Evolutionary conservation across 2,113 vertebrate species (phyloP), one percentile per base, ranked within the genome.

Genomic region (Crypturellus undulatus): DNA sequence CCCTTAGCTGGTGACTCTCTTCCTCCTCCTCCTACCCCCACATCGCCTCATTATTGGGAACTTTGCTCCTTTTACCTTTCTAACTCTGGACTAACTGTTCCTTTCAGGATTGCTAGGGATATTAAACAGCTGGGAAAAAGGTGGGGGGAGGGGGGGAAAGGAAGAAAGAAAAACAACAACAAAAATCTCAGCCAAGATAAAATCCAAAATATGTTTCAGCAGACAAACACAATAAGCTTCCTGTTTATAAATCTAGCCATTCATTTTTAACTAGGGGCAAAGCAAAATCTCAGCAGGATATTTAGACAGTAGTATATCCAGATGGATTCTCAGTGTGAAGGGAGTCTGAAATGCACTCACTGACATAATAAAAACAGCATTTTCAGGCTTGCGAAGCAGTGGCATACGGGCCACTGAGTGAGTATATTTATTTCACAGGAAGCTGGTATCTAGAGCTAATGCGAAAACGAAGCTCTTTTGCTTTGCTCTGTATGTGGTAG

Each of bases 301-400:
- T 93, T 96, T 89, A 54, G 32, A 88, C 64, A 72, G 87, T 92
- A 68, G 65, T 90, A 92, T 73, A 94, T 87, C 94, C 98, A 98
- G 96, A 98, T 97, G 96, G 96, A 90, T 90, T 96, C 95, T 94
- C 97, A 97, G 97, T 96, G 89, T 97, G 97, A 96, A 69, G 79
- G 30, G 87, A 97, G 87, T 95, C 90, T 95, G 90, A 96, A 96
- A 96, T 92, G 93, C 96, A 94, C 68, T 96, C 84, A 90, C 85
- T 73, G 87, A 96, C 89, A 90, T 59, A 96, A 80, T 84, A 94
- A 96, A 97, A 95, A 42, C 70, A 96, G 72, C 45, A 84, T 80
- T 96, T 89, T 95, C 82, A 92, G 85, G 73, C 88, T 97, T 89
- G 65, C 45, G 95, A 95, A 95, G 78, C 78, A 83, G 84, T 65